Evolutionary conservation across 1,140 invertebrate genomes (phyloP).

Genomic region (Drosophila ogumai): DNA sequence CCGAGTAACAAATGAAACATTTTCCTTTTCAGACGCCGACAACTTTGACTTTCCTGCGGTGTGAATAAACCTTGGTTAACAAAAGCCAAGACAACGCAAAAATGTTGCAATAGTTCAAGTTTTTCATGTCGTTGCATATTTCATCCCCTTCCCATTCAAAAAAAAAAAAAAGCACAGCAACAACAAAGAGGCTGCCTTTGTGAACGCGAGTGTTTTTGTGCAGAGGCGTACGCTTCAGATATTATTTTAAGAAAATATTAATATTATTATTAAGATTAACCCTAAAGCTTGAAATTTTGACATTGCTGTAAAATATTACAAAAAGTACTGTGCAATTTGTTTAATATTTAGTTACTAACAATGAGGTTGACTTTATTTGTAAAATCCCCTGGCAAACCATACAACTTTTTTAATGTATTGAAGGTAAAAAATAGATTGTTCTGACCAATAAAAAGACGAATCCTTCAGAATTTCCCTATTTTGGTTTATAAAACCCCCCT

Average conservation of each 20-base stretch:
- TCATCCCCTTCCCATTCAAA: conserved; percentile 1
- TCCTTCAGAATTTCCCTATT: neutral
- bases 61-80: conserved; percentile 73
- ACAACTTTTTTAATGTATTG: neutral
- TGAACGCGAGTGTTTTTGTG: conserved; percentile 17
- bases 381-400: neutral
- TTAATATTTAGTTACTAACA: neutral
- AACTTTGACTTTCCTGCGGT: conserved; percentile 68
- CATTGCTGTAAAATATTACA: neutral
- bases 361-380: neutral
- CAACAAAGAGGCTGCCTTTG: conserved; percentile 49
- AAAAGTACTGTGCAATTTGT: neutral
- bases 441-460: neutral
- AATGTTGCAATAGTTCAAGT: conserved; percentile 81
- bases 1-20: conserved; percentile 40
- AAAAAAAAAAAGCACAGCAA: conserved; percentile 43
- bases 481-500: neutral
- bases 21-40: conserved; percentile 53
- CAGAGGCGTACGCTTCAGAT: neutral
- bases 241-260: neutral
- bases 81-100: conserved; percentile 50
- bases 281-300: neutral
- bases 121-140: conserved; percentile 79
- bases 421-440: neutral
- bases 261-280: neutral